phyloP scores from a whole-genome alignment of 2,888 invertebrate species.

The Entomobrya proxima region DNA sequence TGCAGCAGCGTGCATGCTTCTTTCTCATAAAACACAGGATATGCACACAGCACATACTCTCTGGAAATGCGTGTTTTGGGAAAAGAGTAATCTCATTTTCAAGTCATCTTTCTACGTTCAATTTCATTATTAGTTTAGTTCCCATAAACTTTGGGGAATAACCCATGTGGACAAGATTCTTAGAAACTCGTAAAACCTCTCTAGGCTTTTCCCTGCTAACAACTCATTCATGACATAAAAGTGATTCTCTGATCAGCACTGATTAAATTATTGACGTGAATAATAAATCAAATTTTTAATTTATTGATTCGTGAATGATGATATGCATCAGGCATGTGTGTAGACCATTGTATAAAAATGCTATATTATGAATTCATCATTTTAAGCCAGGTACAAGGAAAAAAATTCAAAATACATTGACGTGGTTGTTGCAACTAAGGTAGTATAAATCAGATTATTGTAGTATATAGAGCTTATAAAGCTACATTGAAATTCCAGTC shows the following conservation, averaged over 20 bases:
- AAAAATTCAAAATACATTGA: background rate
- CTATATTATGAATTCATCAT: background rate
- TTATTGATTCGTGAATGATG: conserved; percentile 19
- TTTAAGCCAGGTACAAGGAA: too few species aligned
- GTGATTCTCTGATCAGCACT: background rate
- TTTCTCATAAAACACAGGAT: background rate
- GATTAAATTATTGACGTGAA: conserved; percentile 17
- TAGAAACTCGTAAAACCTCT: background rate
- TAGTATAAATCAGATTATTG: too few species aligned
- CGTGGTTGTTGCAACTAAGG: background rate
- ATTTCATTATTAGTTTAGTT: background rate
- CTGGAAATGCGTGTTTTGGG: conserved; percentile 5
- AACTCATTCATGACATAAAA: background rate
- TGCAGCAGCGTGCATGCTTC: background rate
- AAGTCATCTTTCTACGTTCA: background rate
- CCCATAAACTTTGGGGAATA: background rate
- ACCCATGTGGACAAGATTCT: background rate
- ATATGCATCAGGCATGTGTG: background rate
- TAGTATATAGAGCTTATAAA: too few species aligned
- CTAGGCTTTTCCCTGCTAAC: background rate
- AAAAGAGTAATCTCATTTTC: background rate
- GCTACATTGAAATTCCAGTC: background rate
- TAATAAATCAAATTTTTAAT: conserved; percentile 25
- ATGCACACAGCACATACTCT: background rate
- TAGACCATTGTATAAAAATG: background rate